Percentiles rank a stretch among this genome's conserved stretches.
phyloP scores from a whole-genome alignment of 2,888 invertebrate species.

The Gryllus longicercus region DNA sequence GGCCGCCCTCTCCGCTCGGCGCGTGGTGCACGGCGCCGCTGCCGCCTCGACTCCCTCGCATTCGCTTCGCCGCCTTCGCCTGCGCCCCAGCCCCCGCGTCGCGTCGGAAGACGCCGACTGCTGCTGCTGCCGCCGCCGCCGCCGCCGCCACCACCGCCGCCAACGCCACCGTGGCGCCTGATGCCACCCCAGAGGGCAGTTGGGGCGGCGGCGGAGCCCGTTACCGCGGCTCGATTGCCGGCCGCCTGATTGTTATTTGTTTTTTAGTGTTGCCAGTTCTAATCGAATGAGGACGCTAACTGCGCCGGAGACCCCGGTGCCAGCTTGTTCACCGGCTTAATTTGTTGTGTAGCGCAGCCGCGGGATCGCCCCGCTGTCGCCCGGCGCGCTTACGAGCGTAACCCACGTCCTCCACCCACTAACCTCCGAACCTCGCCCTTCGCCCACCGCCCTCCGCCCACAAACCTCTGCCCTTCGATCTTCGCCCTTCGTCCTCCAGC shows the following conservation, averaged over 20 bases:
- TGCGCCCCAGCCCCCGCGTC: neutral
- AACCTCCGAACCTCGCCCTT: neutral
- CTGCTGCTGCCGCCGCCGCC: slow-evolving; percentile 18
- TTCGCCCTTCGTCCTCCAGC: no score
- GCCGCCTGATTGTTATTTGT: slow-evolving; percentile 42
- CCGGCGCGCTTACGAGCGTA: neutral
- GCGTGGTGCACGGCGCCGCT: neutral
- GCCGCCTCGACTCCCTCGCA: slow-evolving; percentile 11
- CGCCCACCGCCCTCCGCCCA: neutral
- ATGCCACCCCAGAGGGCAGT: slow-evolving; percentile 58
- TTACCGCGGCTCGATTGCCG: slow-evolving; percentile 62
- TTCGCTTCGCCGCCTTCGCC: neutral
- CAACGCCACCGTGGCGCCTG: slow-evolving; percentile 39
- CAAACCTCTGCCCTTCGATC: no score
- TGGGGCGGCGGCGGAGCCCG: slow-evolving; percentile 59
- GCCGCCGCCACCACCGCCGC: neutral
- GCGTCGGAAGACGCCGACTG: slow-evolving; percentile 20
- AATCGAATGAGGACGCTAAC: slow-evolving; percentile 45
- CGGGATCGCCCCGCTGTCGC: neutral
- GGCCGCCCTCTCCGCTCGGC: no score
- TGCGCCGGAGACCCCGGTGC: slow-evolving; percentile 27
- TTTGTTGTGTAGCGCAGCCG: slow-evolving; percentile 22
- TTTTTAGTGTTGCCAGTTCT: slow-evolving; percentile 45
- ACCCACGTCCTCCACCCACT: neutral
- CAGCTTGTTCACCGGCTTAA: slow-evolving; percentile 25